These are phyloP conservation scores for Monochamus alternatus DNA, from an alignment of 2,888 invertebrate species.

Conservation along the genomic window DNA sequence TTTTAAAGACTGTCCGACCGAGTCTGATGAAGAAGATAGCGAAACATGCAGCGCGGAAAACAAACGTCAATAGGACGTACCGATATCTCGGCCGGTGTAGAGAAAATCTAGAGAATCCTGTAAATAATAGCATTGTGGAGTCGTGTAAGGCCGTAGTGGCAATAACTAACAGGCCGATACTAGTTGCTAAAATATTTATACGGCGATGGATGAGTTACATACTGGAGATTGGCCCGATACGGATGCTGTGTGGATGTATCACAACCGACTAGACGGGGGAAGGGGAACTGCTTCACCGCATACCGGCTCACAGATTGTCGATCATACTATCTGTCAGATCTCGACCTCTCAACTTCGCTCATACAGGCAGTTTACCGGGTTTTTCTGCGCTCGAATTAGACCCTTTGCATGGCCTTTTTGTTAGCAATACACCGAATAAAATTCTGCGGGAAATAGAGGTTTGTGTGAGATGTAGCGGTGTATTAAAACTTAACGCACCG, in stretches of 20 bases:
- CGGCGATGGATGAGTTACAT: conserved; percentile 64
- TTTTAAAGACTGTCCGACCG: not conserved
- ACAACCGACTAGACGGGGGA: conserved; percentile 9
- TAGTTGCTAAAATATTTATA: conserved; percentile 65
- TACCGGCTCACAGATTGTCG: conserved; percentile 30
- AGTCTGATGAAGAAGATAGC: not conserved
- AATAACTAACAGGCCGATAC: conserved; percentile 64
- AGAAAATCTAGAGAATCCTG: conserved; percentile 67
- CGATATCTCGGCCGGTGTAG: conserved; percentile 50
- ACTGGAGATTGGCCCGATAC: conserved; percentile 58
- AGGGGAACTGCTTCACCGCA: conserved; percentile 10
- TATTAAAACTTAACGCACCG: too few relatives aligned
- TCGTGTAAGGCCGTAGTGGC: conserved; percentile 65
- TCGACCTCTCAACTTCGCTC: conserved; percentile 25
- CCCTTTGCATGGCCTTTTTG: not conserved
- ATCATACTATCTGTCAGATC: conserved; percentile 36
- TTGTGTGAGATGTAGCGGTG: too few relatives aligned
- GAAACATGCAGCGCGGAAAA: conserved; percentile 34
- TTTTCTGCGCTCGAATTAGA: conserved; percentile 7
- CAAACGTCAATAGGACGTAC: conserved; percentile 42
- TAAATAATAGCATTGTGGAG: conserved; percentile 69
- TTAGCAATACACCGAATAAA: too few relatives aligned
- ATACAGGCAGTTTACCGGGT: conserved; percentile 5
- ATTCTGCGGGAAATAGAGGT: too few relatives aligned
- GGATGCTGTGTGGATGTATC: conserved; percentile 41